Percentiles rank a stretch among this genome's conserved stretches.
phyloP scores from a whole-genome alignment of 1,140 invertebrate genomes.

The Babylonia areolata region DNA sequence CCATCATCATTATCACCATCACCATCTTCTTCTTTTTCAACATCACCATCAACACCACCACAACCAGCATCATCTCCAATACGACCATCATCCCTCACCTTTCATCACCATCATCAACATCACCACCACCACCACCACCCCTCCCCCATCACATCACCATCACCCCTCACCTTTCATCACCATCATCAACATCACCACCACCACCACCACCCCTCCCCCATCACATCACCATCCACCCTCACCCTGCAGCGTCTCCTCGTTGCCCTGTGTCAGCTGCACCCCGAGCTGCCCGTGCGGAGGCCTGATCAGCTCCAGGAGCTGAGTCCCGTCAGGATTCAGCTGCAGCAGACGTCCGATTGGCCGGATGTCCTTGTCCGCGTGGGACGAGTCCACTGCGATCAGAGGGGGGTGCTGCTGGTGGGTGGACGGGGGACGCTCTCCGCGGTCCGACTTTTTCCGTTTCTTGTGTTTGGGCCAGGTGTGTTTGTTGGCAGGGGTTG shows the following conservation, averaged over 20 bases:
- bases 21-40: no score
- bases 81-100: no score
- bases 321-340: constrained; percentile 71
- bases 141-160: no score
- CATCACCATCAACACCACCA: no score
- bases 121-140: no score
- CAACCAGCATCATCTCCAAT: no score
- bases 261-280: constrained; percentile 72
- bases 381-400: constrained; percentile 12
- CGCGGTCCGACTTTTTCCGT: not conserved
- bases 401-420: not conserved
- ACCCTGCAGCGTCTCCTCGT: constrained; percentile 48
- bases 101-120: no score
- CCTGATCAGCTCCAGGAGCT: constrained; percentile 65
- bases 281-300: constrained; percentile 69
- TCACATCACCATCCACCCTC: not conserved
- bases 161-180: no score
- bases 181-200: no score
- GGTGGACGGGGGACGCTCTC: not conserved
- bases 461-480: not conserved
- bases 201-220: no score
- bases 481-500: no score
- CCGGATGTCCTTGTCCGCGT: constrained; percentile 9
- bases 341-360: constrained; percentile 63
- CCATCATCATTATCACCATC: no score